phyloP scores from a whole-genome alignment of 2,113 vertebrate genomes.

The Glaucomys volans region DNA sequence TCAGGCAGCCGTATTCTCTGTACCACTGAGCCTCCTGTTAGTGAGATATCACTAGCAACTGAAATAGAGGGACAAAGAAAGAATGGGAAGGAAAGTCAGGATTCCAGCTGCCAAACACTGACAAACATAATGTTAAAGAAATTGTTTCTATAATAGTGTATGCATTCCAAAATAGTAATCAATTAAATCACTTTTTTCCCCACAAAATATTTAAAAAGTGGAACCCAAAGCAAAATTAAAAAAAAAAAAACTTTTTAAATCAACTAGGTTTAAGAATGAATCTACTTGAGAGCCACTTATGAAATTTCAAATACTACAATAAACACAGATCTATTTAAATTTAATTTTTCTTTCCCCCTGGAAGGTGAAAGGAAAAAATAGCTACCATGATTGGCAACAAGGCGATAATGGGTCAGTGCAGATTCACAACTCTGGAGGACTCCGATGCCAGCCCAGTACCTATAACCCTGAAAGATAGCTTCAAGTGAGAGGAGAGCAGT shows the following conservation, averaged over 20 bases:
- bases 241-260: neutral
- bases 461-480: slow-evolving; percentile 92
- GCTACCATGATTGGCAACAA: slow-evolving; percentile 97
- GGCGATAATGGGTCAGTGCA: slow-evolving; percentile 96
- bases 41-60: slow-evolving; percentile 98
- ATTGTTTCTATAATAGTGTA: neutral
- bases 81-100: neutral
- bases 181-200: neutral
- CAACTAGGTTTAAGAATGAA: neutral
- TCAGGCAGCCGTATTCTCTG: slow-evolving; percentile 97
- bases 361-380: slow-evolving; percentile 28
- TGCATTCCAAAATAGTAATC: neutral
- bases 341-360: neutral
- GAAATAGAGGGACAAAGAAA: neutral
- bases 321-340: neutral
- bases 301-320: slow-evolving; percentile 27
- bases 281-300: neutral
- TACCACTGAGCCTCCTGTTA: slow-evolving; percentile 96
- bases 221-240: neutral
- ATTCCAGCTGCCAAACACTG: neutral
- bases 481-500: neutral
- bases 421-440: slow-evolving; percentile 99
- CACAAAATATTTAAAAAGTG: slow-evolving; percentile 23
- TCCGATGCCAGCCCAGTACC: slow-evolving; percentile 98
- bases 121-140: neutral